Percentiles rank a stretch among this genome's conserved stretches.
Conservation (phyloP, 2,888 invertebrate genomes). For the Leistus spinibarbis region DNA sequence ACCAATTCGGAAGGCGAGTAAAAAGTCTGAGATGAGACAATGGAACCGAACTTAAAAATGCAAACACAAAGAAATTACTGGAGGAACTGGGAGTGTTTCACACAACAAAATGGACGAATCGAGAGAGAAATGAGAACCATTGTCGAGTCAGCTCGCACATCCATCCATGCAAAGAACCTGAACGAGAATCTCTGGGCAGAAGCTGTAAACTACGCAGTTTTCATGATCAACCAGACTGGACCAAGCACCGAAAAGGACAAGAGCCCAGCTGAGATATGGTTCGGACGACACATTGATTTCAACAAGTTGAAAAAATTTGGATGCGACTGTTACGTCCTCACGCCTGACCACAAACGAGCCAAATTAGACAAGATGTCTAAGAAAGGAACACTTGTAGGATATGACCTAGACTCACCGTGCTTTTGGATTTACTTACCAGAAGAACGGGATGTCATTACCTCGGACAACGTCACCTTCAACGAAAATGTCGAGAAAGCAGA, state of each 20-base stretch:
- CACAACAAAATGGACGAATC: conserved; percentile 49
- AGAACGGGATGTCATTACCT: conserved; percentile 28
- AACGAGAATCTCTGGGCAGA: too few relatives aligned
- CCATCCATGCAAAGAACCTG: conserved; percentile 43
- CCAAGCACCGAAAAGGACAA: too few relatives aligned
- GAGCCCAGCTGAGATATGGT: conserved; percentile 40
- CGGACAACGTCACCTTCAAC: too few relatives aligned
- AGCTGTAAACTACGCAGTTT: too few relatives aligned
- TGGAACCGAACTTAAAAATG: conserved; percentile 48
- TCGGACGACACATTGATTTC: conserved; percentile 41
- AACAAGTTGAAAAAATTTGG: conserved; percentile 42
- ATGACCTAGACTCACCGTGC: too few relatives aligned
- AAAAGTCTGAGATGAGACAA: conserved; percentile 46
- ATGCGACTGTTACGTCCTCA: conserved; percentile 43
- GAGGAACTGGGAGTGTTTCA: conserved; percentile 46
- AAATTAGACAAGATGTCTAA: conserved; percentile 42
- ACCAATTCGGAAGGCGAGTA: conserved; percentile 46
- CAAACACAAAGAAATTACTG: conserved; percentile 41
- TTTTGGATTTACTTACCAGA: conserved; percentile 40
- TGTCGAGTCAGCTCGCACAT: too few relatives aligned
- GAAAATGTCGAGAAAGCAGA: conserved; percentile 11
- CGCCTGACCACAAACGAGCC: conserved; percentile 41
- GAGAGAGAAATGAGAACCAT: conserved; percentile 50
- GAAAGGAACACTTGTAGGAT: conserved; percentile 43
- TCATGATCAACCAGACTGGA: too few relatives aligned